Evolutionary conservation across 2,888 invertebrate species (phyloP).

Genomic region (Phyto melanocephala): DNA sequence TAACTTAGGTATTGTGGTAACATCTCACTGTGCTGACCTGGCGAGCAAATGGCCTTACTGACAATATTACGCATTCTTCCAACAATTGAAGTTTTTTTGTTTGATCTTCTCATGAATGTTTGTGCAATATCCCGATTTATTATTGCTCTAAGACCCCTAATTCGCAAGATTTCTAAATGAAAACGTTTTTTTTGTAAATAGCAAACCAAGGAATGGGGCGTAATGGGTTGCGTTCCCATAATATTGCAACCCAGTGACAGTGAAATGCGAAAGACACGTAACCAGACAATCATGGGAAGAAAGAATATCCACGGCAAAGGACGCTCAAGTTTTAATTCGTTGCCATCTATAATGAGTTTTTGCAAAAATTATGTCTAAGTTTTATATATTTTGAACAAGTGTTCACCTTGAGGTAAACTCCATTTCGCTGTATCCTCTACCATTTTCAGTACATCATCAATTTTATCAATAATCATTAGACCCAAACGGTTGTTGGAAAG

Average conservation of each 20-base stretch:
- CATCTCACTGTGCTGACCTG: conserved; percentile 67
- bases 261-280: conserved; percentile 73
- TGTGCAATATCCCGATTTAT: conserved; percentile 67
- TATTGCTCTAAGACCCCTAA: conserved; percentile 71
- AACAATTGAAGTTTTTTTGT: conserved; percentile 46
- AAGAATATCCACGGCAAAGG: conserved; percentile 77
- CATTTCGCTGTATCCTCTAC: conserved; percentile 77
- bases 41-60: conserved; percentile 71
- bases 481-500: conserved; percentile 74
- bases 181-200: conserved; percentile 75
- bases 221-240: conserved; percentile 73
- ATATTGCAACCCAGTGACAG: conserved; percentile 72
- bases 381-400: not conserved
- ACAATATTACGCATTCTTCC: conserved; percentile 69
- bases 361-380: too few species aligned
- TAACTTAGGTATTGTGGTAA: conserved; percentile 15
- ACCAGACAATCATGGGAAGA: conserved; percentile 71
- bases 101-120: not conserved
- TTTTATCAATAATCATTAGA: conserved; percentile 72
- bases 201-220: conserved; percentile 72
- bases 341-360: conserved; percentile 50
- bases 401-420: conserved; percentile 76
- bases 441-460: conserved; percentile 71
- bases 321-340: conserved; percentile 68
- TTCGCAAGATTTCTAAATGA: conserved; percentile 73